Evolutionary conservation across 2,113 vertebrate genomes (phyloP).

Genomic region (Lampris incognitus): DNA sequence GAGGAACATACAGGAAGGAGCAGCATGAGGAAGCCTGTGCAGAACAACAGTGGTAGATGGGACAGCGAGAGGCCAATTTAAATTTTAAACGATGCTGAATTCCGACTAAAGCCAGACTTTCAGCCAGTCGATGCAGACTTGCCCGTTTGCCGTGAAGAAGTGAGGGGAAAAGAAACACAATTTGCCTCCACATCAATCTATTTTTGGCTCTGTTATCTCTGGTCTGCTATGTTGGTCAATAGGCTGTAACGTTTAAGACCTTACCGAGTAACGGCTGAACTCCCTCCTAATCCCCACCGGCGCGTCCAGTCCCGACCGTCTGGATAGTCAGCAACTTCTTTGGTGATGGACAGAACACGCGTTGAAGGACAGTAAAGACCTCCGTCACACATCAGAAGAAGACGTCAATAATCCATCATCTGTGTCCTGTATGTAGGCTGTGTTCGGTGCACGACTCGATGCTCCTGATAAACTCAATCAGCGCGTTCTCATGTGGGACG

Average conservation of each 20-base stretch:
- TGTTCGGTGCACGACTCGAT: conserved; percentile 5
- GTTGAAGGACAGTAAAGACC: conserved; percentile 14
- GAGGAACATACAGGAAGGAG: no score
- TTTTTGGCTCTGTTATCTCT: neutral
- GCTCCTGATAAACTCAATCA: neutral
- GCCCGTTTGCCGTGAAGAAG: neutral
- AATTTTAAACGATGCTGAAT: neutral
- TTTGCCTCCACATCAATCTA: neutral
- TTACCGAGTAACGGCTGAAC: conserved; percentile 58
- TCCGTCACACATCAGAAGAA: neutral
- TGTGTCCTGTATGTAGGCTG: neutral
- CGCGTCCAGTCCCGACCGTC: conserved; percentile 35
- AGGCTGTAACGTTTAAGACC: conserved; percentile 22
- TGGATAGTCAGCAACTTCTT: conserved; percentile 52
- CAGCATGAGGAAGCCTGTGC: no score
- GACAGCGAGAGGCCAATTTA: no score
- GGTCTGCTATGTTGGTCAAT: neutral
- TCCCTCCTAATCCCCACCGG: conserved; percentile 62
- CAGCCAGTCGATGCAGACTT: neutral
- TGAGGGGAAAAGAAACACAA: conserved; percentile 9
- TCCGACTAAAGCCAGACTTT: neutral
- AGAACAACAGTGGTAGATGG: no score
- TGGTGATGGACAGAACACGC: conserved; percentile 15
- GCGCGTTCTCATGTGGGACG: conserved; percentile 9
- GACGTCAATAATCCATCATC: conserved; percentile 46